A percentile compares a stretch with the other conserved stretches of the same genome.
Conservation (phyloP, 1,140 invertebrate species). For the Magallana angulata region DNA sequence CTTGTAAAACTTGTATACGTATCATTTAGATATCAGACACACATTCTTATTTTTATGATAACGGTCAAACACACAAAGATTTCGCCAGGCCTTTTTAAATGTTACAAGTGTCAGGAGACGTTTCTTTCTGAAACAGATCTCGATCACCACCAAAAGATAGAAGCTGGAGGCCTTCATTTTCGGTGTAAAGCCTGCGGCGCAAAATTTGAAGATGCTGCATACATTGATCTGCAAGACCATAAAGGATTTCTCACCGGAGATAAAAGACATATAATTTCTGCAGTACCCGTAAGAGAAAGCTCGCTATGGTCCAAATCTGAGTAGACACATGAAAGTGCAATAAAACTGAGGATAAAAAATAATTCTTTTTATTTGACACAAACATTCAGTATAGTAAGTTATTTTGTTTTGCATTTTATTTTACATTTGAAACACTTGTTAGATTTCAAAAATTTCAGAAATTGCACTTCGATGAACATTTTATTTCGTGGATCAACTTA, state of each 20-base stretch:
- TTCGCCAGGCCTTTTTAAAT: no score
- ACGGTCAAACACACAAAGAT: no score
- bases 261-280: neutral
- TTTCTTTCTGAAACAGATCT: neutral
- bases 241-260: neutral
- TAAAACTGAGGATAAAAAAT: neutral
- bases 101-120: neutral
- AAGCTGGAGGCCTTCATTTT: neutral
- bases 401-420: neutral
- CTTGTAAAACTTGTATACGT: no score
- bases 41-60: no score
- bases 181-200: neutral
- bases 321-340: neutral
- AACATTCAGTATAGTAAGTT: neutral
- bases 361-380: neutral
- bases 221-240: neutral
- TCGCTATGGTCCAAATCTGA: neutral
- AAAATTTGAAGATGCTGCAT: neutral
- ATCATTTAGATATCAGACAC: no score
- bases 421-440: neutral
- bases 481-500: neutral
- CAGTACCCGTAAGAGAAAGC: neutral
- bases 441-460: neutral
- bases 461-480: neutral
- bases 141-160: neutral